Base-by-base conservation (phyloP, 2,797 vertebrate genomes). In the Geotria australis region DNA sequence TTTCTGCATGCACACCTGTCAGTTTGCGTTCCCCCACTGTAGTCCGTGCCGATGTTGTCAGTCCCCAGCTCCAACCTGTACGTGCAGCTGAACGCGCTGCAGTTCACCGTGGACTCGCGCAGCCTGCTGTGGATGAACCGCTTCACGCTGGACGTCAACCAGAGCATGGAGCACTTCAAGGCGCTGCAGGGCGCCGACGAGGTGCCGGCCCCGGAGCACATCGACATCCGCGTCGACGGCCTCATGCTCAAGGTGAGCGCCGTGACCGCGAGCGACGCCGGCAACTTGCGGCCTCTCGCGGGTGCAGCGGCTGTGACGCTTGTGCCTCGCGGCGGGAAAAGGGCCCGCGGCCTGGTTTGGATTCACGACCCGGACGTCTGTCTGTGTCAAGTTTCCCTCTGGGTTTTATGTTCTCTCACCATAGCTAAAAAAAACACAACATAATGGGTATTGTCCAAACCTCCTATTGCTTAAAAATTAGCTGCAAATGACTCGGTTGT, bases 81-180 rank as follows among this genome's bases (percentile, higher is more conserved):
- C 3, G 59, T 72, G 61, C 84, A 95, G 72, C 65, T 94, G 66
- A 85, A 93, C 7, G 71, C 78, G 62, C 74, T 98, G 47, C 78
- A 77, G 62, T 71, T 95, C 58, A 83, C 73, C 47, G 62, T 94
- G 65, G 83, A 96, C 60, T 71, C 76, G 14, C 67, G 76, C 53
- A 93, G 86, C 9, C 68, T 96, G 64, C 72, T 98, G 63, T 98
- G 89, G 89, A 78, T 91, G 69, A 84, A 78, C 60, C 70, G 85
- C 62, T 94, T 96, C 64, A 77, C 80, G 64, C 72, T 81, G 61
- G 86, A 93, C 58, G 76, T 98, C 56, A 81, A 77, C 57, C 77
- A 69, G 57, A 89, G 85, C 10, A 66, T 98, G 68, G 81, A 93
- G 65, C 85, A 94, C 66, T 88, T 96, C 66, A 89, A 89, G 71